Evolutionary conservation across 2,797 vertebrate genomes (phyloP), one percentile per base, ranked within the genome.

Genomic region (Chaenodraco wilsoni): DNA sequence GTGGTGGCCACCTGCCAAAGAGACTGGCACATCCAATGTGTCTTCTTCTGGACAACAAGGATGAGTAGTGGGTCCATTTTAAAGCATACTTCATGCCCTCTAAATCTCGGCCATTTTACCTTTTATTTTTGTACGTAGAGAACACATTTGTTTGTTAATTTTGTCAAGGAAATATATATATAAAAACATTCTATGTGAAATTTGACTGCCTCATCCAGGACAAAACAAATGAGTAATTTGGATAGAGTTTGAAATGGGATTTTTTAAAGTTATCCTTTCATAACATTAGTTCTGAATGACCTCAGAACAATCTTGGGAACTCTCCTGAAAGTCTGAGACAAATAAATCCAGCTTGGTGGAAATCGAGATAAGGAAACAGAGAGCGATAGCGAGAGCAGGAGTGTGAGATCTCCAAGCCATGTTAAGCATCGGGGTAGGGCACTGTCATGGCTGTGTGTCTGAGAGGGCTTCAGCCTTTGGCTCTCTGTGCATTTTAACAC

Each of bases 401-500:
- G 86, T 85, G 88, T 87, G 87, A 92, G 91, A 90, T 90, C 88
- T 88, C 78, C 54, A 81, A 89, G 88, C 86, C 83, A 82, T 81
- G 91, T 91, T 88, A 84, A 85, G 88, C 88, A 57, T 77, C 69
- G 40, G 84, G 92, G 89, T 93, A 91, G 91, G 91, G 89, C 93
- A 93, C 84, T 94, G 94, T 95, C 93, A 93, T 85, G 90, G 88
- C 86, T 85, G 82, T 81, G 85, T 90, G 91, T 94, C 93, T 92
- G 91, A 94, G 89, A 94, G 92, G 91, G 91, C 85, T 91, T 82
- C 89, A 94, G 89, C 94, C 88, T 96, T 96, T 95, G 94, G 94
- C 93, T 96, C 93, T 89, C 93, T 78, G 89, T 93, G 93, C 89
- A 95, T 96, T 95, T 93, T 94, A 96, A 93, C 88, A 91, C 91